Conservation (phyloP, 2,888 invertebrate species). For the Scrobipalpa atriplicella region DNA sequence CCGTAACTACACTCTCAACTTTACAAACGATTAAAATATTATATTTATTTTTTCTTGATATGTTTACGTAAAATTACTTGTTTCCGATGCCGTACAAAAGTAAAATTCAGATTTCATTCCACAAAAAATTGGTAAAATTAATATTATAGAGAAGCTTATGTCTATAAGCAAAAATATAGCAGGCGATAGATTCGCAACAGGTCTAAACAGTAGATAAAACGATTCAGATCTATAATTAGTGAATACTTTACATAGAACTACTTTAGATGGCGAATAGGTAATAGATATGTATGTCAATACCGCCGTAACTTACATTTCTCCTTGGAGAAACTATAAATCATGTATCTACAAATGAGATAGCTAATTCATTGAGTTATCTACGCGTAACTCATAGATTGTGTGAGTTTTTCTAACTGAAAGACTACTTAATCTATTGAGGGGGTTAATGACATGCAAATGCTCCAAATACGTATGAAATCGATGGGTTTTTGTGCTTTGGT, state of each 20-base stretch:
- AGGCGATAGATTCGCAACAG: constrained; percentile 21
- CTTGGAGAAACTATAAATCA: constrained; percentile 41
- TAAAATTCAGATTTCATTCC: constrained; percentile 15
- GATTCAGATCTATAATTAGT: constrained; percentile 61
- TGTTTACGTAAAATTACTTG: constrained; percentile 40
- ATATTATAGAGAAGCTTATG: constrained; percentile 2
- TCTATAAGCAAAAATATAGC: constrained; percentile 26
- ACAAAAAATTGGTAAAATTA: constrained; percentile 18
- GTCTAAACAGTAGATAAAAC: constrained; percentile 34
- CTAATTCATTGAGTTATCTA: constrained; percentile 52
- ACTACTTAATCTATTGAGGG: constrained; percentile 78
- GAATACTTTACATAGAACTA: constrained; percentile 51
- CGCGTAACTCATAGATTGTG: constrained; percentile 68
- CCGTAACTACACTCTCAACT: constrained; percentile 36
- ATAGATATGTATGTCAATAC: constrained; percentile 58
- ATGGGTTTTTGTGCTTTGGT: constrained; percentile 83
- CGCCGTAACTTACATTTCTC: constrained; percentile 31
- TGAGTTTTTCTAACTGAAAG: constrained; percentile 79
- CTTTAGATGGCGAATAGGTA: constrained; percentile 63
- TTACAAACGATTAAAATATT: constrained; percentile 34
- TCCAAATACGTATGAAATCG: constrained; percentile 75
- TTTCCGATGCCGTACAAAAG: constrained; percentile 15
- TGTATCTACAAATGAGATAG: constrained; percentile 40
- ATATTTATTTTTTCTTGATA: constrained; percentile 43
- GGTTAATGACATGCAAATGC: constrained; percentile 70